Evolutionary conservation across 2,797 vertebrate species (phyloP).

Genomic region (Balearica regulorum): DNA sequence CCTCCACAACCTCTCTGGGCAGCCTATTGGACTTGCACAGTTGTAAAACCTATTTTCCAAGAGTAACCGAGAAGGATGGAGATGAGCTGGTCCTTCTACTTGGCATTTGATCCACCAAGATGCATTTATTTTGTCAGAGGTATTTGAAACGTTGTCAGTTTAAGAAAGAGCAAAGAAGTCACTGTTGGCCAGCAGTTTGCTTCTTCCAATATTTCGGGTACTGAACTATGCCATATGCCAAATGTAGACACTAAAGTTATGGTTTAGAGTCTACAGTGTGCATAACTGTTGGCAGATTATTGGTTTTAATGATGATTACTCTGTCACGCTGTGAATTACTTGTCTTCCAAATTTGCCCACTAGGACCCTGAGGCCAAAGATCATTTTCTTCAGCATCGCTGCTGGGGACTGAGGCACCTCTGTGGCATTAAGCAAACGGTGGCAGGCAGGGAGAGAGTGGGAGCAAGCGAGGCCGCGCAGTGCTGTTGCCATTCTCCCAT

Average conservation of each 20-base stretch:
- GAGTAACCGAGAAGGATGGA: not conserved
- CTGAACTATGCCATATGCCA: fast-evolving
- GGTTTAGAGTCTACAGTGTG: not conserved
- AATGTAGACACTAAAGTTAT: not conserved
- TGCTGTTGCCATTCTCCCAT: not conserved
- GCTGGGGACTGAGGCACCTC: not conserved
- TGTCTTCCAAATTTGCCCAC: not conserved
- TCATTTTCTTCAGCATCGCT: not conserved
- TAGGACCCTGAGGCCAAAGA: not conserved
- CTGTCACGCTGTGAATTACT: not conserved
- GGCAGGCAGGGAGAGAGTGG: not conserved
- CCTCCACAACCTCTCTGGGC: too few species aligned
- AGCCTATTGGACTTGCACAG: not conserved
- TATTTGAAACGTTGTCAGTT: not conserved
- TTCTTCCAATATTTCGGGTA: not conserved
- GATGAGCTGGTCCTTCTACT: not conserved
- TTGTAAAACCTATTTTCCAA: not conserved
- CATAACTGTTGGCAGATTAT: not conserved
- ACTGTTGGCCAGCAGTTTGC: not conserved
- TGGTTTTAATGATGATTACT: not conserved
- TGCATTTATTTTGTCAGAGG: constrained; percentile 21
- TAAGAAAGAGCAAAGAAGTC: not conserved
- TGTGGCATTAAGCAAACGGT: not conserved
- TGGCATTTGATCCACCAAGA: not conserved
- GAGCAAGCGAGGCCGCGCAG: fast-evolving